Evolutionary conservation across 2,888 invertebrate genomes (phyloP).

Genomic region (Pterostichus niger): DNA sequence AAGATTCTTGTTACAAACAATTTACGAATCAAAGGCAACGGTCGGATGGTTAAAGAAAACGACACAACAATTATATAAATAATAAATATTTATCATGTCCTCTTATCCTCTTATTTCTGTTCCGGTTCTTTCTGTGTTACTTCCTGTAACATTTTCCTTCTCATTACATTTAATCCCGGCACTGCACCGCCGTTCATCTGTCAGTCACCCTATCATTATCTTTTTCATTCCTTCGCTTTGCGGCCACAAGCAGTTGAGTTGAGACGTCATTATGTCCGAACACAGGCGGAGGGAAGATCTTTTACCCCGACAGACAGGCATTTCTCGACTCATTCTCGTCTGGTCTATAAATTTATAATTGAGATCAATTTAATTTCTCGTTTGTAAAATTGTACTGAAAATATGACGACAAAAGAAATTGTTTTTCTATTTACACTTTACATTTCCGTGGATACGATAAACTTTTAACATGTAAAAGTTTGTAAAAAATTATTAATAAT

Average conservation of each 20-base stretch:
- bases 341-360: too few species aligned
- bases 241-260: background rate
- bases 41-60: slow-evolving; percentile 56
- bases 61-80: slow-evolving; percentile 74
- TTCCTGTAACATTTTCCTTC: slow-evolving; percentile 75
- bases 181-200: slow-evolving; percentile 62
- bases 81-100: slow-evolving; percentile 76
- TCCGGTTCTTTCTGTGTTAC: slow-evolving; percentile 72
- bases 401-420: too few species aligned
- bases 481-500: too few species aligned
- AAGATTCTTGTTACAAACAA: background rate
- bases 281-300: background rate
- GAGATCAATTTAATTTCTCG: background rate
- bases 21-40: slow-evolving; percentile 47
- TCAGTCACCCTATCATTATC: slow-evolving; percentile 65
- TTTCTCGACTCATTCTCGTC: too few species aligned
- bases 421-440: too few species aligned
- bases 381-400: background rate
- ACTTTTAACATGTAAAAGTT: too few species aligned
- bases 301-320: background rate
- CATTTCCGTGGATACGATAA: too few species aligned
- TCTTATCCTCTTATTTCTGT: slow-evolving; percentile 75
- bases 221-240: slow-evolving; percentile 56
- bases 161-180: slow-evolving; percentile 74
- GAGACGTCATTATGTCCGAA: slow-evolving; percentile 1